Base-by-base conservation (phyloP, 2,797 vertebrate genomes). In the Gymnodraco acuticeps region DNA sequence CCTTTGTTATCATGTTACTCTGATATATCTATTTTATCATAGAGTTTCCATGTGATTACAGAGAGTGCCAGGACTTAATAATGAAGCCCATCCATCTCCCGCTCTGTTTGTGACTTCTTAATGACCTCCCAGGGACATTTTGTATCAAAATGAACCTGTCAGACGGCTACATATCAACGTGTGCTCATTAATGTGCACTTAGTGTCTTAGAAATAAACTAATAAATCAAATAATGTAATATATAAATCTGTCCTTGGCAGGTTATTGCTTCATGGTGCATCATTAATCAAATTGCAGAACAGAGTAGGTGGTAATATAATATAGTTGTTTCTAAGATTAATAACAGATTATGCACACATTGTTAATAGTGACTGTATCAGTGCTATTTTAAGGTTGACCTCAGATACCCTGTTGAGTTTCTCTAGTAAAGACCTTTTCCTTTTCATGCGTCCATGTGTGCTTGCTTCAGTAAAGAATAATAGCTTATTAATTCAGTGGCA, bases 1-100 rank as follows among this genome's bases (percentile, higher is more conserved):
- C 27, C 27, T 27, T 27, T 27, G 27, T 27, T 27, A 27, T 1
- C 27, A 27, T 5, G 27, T 5, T 1, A 5, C 27, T 27, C 27
- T 27, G 1, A 27, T 27, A 1, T 5, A 38, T 38, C 33, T 38
- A 38, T 48, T 16, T 70, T 10, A 59, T 70, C 11, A 1, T 31
- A 31, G 14, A 33, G 59, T 64, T 72, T 2, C 33, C 0, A 64
- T 71, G 43, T 51, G 62, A 66, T 67, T 61, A 48, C 77, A 51
- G 31, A 47, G 2, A 54, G 23, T 33, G 23, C 75, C 73, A 58
- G 43, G 58, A 38, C 20, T 31, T 8, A 55, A 38, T 81, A 68
- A 75, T 46, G 51, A 54, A 48, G 43, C 62, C 75, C 48, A 72
- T 72, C 56, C 31, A 8, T 89, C 82, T 85, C 70, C 59, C 45